A percentile compares a stretch with the other conserved stretches of the same genome.
Conservation (phyloP, 2,888 invertebrate species). For the Hanleya hanleyi region DNA sequence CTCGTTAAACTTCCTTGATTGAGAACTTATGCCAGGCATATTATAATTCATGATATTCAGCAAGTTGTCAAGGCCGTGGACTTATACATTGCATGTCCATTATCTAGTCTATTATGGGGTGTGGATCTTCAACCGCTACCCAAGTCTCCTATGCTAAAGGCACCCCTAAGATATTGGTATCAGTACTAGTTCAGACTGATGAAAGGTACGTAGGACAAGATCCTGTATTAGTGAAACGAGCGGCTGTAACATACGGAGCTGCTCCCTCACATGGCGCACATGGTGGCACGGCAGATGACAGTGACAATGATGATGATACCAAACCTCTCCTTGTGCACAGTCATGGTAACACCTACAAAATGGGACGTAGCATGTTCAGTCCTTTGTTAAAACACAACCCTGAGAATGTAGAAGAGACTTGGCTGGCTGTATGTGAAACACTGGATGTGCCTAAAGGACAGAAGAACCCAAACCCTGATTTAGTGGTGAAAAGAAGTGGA, state of each 20-base stretch:
- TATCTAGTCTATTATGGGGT: too few relatives aligned
- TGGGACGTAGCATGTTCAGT: background rate
- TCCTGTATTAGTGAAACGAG: background rate
- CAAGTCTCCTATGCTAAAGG: background rate
- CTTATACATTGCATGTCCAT: too few relatives aligned
- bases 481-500: constrained; percentile 40
- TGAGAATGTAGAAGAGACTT: constrained; percentile 1
- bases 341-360: background rate
- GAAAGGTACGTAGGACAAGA: background rate
- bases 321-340: background rate
- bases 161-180: background rate
- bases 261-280: background rate
- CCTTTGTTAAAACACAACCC: background rate
- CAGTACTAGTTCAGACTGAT: background rate
- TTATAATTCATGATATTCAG: too few relatives aligned
- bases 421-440: constrained; percentile 10
- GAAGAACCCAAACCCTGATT: background rate
- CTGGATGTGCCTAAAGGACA: constrained; percentile 6
- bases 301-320: background rate
- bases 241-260: background rate
- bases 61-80: too few relatives aligned
- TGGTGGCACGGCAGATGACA: background rate
- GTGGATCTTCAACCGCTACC: background rate
- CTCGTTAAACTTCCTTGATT: too few relatives aligned
- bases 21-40: too few relatives aligned